Conservation (phyloP, 2,888 invertebrate genomes). For the Morpho achilles region DNA sequence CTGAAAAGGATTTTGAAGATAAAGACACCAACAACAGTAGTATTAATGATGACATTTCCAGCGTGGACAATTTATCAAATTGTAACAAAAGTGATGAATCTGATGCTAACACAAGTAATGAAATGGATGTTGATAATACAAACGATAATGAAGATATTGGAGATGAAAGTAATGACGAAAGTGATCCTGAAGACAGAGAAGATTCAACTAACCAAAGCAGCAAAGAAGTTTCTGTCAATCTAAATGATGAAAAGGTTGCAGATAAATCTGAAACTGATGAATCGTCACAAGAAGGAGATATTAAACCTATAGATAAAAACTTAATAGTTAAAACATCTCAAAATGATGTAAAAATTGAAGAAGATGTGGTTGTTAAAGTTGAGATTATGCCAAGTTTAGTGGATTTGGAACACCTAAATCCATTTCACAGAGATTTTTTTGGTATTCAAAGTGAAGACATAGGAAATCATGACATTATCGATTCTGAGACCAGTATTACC, state of each 20-base stretch:
- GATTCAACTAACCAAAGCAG: constrained; percentile 7
- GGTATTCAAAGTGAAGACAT: constrained; percentile 40
- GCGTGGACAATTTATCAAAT: constrained; percentile 10
- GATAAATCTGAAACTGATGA: constrained; percentile 14
- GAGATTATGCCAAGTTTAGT: constrained; percentile 38
- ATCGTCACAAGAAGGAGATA: constrained; percentile 23
- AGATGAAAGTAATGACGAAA: constrained; percentile 18
- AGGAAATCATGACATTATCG: constrained; percentile 36
- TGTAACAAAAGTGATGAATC: constrained; percentile 10
- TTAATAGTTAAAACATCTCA: constrained; percentile 17
- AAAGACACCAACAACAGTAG: constrained; percentile 8
- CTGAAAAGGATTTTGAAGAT: constrained; percentile 8
- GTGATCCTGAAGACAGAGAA: constrained; percentile 15
- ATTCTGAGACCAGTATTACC: constrained; percentile 42
- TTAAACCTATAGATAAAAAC: constrained; percentile 15
- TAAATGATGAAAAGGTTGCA: background rate
- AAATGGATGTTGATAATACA: constrained; percentile 7
- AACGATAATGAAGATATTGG: constrained; percentile 18
- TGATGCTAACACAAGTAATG: constrained; percentile 9
- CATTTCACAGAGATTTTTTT: constrained; percentile 49
- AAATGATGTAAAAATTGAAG: constrained; percentile 16
- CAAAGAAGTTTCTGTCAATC: constrained; percentile 1
- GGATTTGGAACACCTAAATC: constrained; percentile 39
- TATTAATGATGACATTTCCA: constrained; percentile 3
- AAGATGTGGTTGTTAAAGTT: constrained; percentile 38